phyloP scores from a whole-genome alignment of 2,888 invertebrate genomes.

The Galeopsomyia nigrocyanea region DNA sequence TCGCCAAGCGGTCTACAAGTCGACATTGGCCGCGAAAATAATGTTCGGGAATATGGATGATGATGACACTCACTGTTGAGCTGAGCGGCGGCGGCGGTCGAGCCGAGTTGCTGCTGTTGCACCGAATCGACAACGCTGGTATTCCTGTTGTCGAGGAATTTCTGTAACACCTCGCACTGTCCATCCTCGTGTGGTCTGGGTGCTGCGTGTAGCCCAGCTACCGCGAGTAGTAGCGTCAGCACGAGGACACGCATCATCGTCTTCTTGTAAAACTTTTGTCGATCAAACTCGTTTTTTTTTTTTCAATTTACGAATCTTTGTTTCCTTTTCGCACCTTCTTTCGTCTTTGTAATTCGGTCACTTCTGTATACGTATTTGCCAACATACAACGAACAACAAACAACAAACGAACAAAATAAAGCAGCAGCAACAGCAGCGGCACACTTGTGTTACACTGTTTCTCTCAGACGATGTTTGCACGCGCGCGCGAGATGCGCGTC shows the following conservation, averaged over 20 bases:
- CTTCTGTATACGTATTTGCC: background rate
- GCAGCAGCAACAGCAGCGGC: constrained; percentile 21
- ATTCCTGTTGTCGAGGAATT: constrained; percentile 34
- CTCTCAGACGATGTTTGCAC: constrained; percentile 28
- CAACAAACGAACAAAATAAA: background rate
- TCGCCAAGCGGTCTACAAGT: too few relatives aligned
- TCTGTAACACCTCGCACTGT: constrained; percentile 27
- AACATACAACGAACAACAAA: background rate
- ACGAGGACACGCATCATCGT: background rate
- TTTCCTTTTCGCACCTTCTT: background rate
- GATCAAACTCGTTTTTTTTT: background rate
- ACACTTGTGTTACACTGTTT: constrained; percentile 36
- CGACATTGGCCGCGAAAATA: too few relatives aligned
- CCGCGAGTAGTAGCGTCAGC: background rate
- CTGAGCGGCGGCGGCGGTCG: background rate
- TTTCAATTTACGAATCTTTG: background rate
- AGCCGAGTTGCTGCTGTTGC: background rate
- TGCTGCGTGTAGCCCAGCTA: background rate
- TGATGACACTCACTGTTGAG: constrained; percentile 27
- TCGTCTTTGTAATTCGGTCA: background rate
- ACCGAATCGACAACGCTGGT: background rate
- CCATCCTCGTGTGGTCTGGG: background rate
- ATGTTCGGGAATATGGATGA: background rate
- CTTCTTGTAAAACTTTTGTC: background rate
- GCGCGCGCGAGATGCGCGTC: constrained; percentile 51